Conservation (phyloP, 2,797 vertebrate genomes). For the Acipenser ruthenus region DNA sequence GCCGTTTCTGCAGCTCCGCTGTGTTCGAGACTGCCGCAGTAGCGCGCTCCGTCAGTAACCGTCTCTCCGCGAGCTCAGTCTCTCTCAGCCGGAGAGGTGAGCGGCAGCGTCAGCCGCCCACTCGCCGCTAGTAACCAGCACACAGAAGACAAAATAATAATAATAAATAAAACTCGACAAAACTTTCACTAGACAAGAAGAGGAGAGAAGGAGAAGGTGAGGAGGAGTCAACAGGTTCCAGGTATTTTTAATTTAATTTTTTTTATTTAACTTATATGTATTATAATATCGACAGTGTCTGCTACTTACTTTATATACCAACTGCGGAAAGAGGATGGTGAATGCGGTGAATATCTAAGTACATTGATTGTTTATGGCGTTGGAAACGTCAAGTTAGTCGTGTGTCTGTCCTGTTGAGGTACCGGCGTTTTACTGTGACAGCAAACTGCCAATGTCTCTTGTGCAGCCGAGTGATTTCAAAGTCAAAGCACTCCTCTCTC, state of each 20-base stretch:
- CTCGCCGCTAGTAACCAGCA: neutral
- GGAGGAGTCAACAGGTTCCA: constrained; percentile 72
- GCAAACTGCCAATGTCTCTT: too few species aligned
- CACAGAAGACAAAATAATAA: constrained; percentile 35
- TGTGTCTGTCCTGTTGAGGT: neutral
- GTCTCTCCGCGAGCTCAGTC: neutral
- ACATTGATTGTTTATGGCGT: constrained; percentile 9
- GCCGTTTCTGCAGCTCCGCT: constrained; percentile 39
- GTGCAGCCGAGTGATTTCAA: too few species aligned
- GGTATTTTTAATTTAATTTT: constrained; percentile 52
- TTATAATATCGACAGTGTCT: neutral
- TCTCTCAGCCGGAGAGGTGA: too few species aligned
- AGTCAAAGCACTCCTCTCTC: too few species aligned
- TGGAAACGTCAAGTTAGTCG: neutral
- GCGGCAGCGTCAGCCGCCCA: too few species aligned
- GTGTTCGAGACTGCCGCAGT: constrained; percentile 26
- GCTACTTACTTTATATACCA: too few species aligned
- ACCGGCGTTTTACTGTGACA: too few species aligned
- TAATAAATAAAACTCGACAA: constrained; percentile 28
- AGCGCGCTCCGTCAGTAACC: constrained; percentile 24
- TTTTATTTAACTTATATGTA: constrained; percentile 10
- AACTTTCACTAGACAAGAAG: constrained; percentile 38
- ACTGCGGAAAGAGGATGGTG: too few species aligned
- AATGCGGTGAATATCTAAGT: neutral
- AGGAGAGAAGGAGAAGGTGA: constrained; percentile 37